Evolutionary conservation across 2,888 invertebrate genomes (phyloP), one percentile per base, ranked within the genome.

Genomic region (Sinopyrophorus schimmeli): DNA sequence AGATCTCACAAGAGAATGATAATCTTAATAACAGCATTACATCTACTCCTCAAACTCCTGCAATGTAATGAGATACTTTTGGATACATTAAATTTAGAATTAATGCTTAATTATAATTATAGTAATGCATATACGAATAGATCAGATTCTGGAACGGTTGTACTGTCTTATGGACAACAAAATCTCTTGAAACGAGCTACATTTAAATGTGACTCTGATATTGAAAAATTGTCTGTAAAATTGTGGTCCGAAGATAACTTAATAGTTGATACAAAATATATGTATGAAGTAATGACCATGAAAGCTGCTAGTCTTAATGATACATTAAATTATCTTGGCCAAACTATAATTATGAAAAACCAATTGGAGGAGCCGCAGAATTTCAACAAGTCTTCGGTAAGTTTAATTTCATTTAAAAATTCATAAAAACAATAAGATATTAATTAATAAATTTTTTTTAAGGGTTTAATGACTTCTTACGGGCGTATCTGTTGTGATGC

Each of bases 401-500:
- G 49, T 46, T 32, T 6, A 30, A n/a, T n/a, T 10, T 3, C 2
- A 6, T 16, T 21, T 4, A 16, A 14, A 26, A 26, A n/a, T n/a
- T n/a, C n/a, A n/a, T n/a, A n/a, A n/a, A n/a, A n/a, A n/a, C n/a
- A n/a, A n/a, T n/a, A n/a, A n/a, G n/a, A n/a, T n/a, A n/a, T n/a
- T n/a, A n/a, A n/a, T n/a, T n/a, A n/a, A n/a, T n/a, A n/a, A n/a
- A n/a, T 26, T 43, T 12, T 39, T 6, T 72, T 78, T 12, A 69
- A 59, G 56, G 38, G 46, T 28, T 14, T 10, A 23, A 24, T 46
- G 18, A 50, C 43, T 27, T 77, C 78, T 5, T 82, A 82, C 40
- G 94, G 94, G 7, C 80, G 88, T 34, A 80, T 93, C 54, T 81
- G 83, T 57, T 87, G 87, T 60, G 89, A 91, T 60, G 82, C 83